Evolutionary conservation across 2,797 vertebrate genomes (phyloP).

Genomic region (Amazonetta brasiliensis): DNA sequence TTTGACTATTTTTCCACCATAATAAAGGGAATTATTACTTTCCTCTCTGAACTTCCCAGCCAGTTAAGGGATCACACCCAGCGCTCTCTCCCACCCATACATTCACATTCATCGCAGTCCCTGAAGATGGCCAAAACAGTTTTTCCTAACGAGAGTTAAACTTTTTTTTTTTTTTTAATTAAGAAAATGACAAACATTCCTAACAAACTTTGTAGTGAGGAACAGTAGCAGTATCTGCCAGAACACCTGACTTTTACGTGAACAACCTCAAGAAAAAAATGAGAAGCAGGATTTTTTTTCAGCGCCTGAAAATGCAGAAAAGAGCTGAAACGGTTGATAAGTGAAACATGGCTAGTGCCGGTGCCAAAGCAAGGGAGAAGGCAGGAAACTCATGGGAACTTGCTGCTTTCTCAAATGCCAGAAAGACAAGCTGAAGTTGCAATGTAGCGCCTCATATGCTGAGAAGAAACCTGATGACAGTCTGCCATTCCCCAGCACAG

Average conservation of each 20-base stretch:
- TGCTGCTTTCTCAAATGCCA: background rate
- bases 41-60: background rate
- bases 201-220: background rate
- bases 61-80: background rate
- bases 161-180: background rate
- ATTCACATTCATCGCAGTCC: background rate
- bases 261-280: background rate
- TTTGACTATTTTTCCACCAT: background rate
- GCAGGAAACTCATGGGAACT: background rate
- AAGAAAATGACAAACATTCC: background rate
- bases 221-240: background rate
- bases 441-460: background rate
- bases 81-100: background rate
- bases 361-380: background rate
- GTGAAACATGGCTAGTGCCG: background rate
- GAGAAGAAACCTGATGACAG: background rate
- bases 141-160: background rate
- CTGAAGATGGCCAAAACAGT: background rate
- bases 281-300: background rate
- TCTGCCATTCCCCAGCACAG: background rate
- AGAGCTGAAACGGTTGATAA: background rate
- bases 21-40: background rate
- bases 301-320: background rate
- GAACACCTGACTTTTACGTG: background rate
- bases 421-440: background rate